These are phyloP conservation scores for Synanthedon andrenaeformis DNA, from an alignment of 2,888 invertebrate genomes.

Conservation along the genomic window DNA sequence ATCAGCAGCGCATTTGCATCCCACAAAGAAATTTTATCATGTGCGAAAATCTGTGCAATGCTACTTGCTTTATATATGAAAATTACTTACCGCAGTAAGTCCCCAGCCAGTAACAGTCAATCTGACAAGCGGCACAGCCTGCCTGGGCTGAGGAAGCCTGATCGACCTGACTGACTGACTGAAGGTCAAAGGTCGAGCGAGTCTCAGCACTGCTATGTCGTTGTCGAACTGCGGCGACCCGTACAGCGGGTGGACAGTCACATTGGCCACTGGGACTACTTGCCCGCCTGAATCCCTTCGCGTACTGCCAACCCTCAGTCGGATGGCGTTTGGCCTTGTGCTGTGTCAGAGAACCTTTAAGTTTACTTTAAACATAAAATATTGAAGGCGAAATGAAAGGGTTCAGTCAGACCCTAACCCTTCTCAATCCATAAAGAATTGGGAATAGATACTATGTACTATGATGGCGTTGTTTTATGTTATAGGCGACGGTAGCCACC, in stretches of 20 bases:
- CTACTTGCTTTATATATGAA: too few relatives aligned
- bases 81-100: constrained; percentile 46
- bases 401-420: too few relatives aligned
- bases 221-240: constrained; percentile 55
- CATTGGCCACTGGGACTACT: constrained; percentile 43
- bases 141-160: constrained; percentile 37
- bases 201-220: constrained; percentile 49
- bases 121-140: constrained; percentile 47
- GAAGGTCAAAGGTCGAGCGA: constrained; percentile 42
- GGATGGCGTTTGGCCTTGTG: constrained; percentile 28
- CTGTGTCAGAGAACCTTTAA: constrained; percentile 19
- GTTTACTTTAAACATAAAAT: too few relatives aligned
- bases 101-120: constrained; percentile 65
- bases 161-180: constrained; percentile 35
- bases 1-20: too few relatives aligned
- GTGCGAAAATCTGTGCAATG: too few relatives aligned
- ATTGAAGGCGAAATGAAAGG: too few relatives aligned
- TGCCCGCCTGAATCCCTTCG: constrained; percentile 56
- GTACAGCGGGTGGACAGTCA: constrained; percentile 48
- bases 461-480: too few relatives aligned
- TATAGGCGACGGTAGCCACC: too few relatives aligned
- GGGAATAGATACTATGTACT: too few relatives aligned
- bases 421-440: too few relatives aligned
- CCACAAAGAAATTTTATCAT: too few relatives aligned
- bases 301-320: constrained; percentile 56